phyloP scores from a whole-genome alignment of 1,140 invertebrate species.

The Augochlora pura region DNA sequence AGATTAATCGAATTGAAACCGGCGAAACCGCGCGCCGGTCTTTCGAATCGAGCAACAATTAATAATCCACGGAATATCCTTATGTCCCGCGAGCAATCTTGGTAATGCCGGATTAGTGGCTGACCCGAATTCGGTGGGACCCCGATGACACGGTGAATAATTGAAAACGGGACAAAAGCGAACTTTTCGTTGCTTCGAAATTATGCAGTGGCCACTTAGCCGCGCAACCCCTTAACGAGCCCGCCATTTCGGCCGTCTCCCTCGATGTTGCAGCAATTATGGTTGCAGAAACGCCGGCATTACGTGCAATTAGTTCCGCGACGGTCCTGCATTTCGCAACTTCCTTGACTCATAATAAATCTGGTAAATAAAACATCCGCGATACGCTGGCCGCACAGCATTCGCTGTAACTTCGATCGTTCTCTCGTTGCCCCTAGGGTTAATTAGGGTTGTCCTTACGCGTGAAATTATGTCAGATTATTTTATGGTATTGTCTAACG shows the following conservation, averaged over 20 bases:
- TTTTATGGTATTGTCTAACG: too few species aligned
- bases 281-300: not conserved
- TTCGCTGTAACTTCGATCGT: too few species aligned
- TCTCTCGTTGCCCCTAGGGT: too few species aligned
- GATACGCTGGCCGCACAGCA: too few species aligned
- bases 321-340: not conserved
- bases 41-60: not conserved
- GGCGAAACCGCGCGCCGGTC: not conserved
- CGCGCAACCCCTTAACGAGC: not conserved
- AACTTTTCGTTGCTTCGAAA: slow-evolving; percentile 10
- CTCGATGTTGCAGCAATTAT: not conserved
- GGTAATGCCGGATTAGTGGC: slow-evolving; percentile 4
- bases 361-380: too few species aligned
- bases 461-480: too few species aligned
- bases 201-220: not conserved
- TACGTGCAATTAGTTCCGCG: not conserved
- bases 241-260: not conserved
- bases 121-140: slow-evolving; percentile 9
- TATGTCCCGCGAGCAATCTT: slow-evolving; percentile 8
- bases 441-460: too few species aligned
- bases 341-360: too few species aligned
- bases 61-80: slow-evolving; percentile 1
- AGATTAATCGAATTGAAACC: not conserved
- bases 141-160: not conserved
- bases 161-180: not conserved